Evolutionary conservation across 2,113 vertebrate genomes (phyloP).

Genomic region (Crotalus viridis): DNA sequence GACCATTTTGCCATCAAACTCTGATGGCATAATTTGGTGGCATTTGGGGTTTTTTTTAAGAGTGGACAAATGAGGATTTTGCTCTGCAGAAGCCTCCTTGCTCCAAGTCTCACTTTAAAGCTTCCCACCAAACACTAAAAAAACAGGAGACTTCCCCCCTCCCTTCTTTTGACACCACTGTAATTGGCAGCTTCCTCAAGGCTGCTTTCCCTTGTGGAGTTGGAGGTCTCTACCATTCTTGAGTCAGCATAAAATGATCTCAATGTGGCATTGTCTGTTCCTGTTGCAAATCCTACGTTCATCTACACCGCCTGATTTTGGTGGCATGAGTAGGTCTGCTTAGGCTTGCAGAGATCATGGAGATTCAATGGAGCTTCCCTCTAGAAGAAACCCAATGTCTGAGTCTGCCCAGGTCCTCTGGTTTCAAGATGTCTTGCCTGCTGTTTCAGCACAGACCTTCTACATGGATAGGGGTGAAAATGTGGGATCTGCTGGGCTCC

Average conservation of each 20-base stretch:
- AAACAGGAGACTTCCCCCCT: neutral
- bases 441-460: neutral
- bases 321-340: neutral
- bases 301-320: neutral
- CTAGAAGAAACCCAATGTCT: neutral
- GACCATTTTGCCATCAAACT: neutral
- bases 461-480: neutral
- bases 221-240: neutral
- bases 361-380: neutral
- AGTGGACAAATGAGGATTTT: neutral
- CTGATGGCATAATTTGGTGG: neutral
- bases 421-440: neutral
- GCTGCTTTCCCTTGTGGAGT: neutral
- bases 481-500: neutral
- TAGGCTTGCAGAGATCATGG: neutral
- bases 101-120: neutral
- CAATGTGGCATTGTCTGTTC: neutral
- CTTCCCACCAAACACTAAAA: neutral
- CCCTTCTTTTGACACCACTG: neutral
- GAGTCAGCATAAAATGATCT: neutral
- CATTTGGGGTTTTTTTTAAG: neutral
- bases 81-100: neutral
- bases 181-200: neutral
- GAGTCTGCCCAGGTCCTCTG: neutral
- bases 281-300: neutral